These are phyloP conservation scores for Epistrophe grossulariae DNA, from an alignment of 2,888 invertebrate genomes.

Conservation along the genomic window DNA sequence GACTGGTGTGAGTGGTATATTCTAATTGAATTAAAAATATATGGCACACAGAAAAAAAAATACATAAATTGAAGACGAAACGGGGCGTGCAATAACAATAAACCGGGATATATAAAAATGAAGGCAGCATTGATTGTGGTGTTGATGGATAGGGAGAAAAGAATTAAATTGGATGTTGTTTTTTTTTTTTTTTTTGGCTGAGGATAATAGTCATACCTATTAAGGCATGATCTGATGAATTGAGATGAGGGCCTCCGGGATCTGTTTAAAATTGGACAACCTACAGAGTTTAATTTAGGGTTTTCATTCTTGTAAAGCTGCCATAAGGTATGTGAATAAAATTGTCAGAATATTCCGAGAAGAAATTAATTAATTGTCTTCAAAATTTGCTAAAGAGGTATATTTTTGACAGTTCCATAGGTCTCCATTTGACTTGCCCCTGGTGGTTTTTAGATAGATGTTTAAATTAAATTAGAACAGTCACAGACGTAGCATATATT, in stretches of 20 bases:
- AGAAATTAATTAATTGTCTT: too few species aligned
- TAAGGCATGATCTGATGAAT: not conserved
- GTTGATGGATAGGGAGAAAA: not conserved
- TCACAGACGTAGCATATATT: too few species aligned
- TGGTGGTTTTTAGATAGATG: too few species aligned
- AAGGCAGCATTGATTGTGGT: not conserved
- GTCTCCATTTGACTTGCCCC: too few species aligned
- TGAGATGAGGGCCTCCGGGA: not conserved
- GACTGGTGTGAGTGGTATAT: slow-evolving; percentile 17
- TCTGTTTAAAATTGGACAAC: too few species aligned
- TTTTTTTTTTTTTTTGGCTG: not conserved
- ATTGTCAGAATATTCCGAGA: too few species aligned
- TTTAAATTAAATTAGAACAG: too few species aligned
- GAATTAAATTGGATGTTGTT: not conserved
- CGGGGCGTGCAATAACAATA: not conserved
- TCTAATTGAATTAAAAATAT: slow-evolving; percentile 67
- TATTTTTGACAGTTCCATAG: too few species aligned
- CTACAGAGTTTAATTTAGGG: too few species aligned
- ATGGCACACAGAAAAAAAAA: slow-evolving; percentile 20
- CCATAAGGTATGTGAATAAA: too few species aligned
- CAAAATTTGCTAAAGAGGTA: too few species aligned
- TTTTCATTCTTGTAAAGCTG: too few species aligned
- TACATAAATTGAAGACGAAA: not conserved
- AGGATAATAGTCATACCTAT: not conserved
- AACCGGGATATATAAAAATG: not conserved